These are phyloP conservation scores for Scelioninae gen. 1 DNA, from an alignment of 2,888 invertebrate species.

Conservation along the genomic window DNA sequence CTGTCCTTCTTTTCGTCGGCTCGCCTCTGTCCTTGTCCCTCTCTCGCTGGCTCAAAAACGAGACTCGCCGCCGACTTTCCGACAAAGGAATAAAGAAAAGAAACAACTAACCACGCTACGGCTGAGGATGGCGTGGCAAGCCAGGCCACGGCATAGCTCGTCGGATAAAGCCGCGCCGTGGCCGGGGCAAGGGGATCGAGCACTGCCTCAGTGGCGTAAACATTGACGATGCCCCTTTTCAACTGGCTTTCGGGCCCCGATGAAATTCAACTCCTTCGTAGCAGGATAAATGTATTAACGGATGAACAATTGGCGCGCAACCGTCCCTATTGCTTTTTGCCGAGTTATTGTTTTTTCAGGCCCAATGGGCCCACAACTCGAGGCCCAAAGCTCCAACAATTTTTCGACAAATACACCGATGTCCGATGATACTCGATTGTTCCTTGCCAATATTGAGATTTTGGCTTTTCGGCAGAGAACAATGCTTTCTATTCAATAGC, in stretches of 20 bases:
- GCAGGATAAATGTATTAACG: slow-evolving; percentile 52
- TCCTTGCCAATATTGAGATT: slow-evolving; percentile 5
- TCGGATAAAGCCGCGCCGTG: slow-evolving; percentile 78
- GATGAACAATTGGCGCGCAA: slow-evolving; percentile 28
- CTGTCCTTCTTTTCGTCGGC: slow-evolving; percentile 53
- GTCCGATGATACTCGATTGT: slow-evolving; percentile 1
- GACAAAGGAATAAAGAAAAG: slow-evolving; percentile 84
- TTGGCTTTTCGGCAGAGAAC: slow-evolving; percentile 27
- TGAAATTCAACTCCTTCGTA: slow-evolving; percentile 34
- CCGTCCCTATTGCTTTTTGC: neutral
- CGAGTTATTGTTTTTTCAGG: slow-evolving; percentile 23
- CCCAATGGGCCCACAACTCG: neutral
- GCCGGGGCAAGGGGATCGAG: slow-evolving; percentile 72
- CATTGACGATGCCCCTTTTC: slow-evolving; percentile 68
- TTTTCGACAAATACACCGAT: slow-evolving; percentile 27
- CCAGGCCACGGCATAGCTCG: slow-evolving; percentile 76
- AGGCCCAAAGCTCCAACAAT: neutral
- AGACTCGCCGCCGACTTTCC: slow-evolving; percentile 84
- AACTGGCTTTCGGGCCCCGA: slow-evolving; percentile 36
- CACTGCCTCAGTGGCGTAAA: slow-evolving; percentile 69
- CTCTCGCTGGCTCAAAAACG: slow-evolving; percentile 78
- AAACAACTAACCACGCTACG: slow-evolving; percentile 82
- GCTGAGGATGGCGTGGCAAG: slow-evolving; percentile 77
- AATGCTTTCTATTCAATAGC: neutral
- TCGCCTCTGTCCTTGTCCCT: slow-evolving; percentile 42